phyloP scores from a whole-genome alignment of 2,113 vertebrate species.

The Aegotheles bennettii region DNA sequence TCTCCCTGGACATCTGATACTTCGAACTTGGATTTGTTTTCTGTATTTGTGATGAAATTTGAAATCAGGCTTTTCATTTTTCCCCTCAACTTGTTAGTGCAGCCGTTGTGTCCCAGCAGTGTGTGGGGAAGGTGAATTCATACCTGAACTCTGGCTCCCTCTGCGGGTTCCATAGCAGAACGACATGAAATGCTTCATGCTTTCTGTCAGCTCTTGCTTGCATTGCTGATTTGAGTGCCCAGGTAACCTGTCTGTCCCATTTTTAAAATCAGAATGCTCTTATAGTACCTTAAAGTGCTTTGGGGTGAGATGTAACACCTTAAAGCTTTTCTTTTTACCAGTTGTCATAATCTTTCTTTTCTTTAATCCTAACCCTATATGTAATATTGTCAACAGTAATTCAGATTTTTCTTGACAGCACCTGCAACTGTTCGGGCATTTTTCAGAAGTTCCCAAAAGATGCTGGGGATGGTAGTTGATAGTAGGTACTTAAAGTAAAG shows the following conservation, averaged over 20 bases:
- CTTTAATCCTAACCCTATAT: neutral
- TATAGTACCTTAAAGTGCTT: accelerated
- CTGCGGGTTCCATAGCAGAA: neutral
- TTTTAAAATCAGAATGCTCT: accelerated
- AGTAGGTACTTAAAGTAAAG: neutral
- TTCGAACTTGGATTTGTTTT: neutral
- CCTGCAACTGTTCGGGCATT: neutral
- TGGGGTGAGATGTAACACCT: no score
- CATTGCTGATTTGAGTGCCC: neutral
- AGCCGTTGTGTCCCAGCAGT: neutral
- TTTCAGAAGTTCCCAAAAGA: neutral
- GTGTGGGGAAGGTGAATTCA: neutral
- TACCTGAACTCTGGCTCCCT: constrained; percentile 7
- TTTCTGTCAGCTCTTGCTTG: neutral
- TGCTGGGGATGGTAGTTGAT: neutral
- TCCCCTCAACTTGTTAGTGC: accelerated
- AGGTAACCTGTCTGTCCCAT: neutral
- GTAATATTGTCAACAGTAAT: neutral
- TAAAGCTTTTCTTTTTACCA: neutral
- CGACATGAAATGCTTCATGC: neutral
- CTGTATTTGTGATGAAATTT: neutral
- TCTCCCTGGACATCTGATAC: neutral
- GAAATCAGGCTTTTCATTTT: neutral
- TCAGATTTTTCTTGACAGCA: neutral
- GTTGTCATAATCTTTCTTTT: neutral